These are phyloP conservation scores for Baccha elongata DNA, from an alignment of 2,888 invertebrate species.

Conservation along the genomic window DNA sequence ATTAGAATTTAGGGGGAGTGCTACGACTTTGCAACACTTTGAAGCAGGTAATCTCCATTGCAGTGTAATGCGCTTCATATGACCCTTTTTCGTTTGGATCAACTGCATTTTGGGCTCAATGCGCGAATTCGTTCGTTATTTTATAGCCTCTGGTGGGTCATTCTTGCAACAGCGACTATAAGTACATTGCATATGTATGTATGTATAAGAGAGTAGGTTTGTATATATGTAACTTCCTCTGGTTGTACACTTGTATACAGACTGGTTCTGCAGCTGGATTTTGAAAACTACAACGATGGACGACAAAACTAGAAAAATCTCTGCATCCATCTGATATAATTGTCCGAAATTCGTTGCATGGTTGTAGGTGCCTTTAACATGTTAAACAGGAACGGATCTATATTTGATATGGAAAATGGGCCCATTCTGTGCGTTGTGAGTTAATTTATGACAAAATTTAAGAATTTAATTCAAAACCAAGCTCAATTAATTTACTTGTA, in stretches of 20 bases:
- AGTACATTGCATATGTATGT: not conserved
- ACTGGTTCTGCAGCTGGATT: conserved; percentile 21
- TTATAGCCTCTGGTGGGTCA: conserved; percentile 65
- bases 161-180: conserved; percentile 39
- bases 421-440: too few relatives aligned
- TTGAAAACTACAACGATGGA: conserved; percentile 6
- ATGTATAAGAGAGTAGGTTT: too few relatives aligned
- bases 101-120: conserved; percentile 37
- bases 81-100: conserved; percentile 28
- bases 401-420: too few relatives aligned
- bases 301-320: conserved; percentile 46
- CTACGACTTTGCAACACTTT: conserved; percentile 20
- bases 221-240: not conserved
- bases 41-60: conserved; percentile 68
- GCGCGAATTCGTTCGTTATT: conserved; percentile 65
- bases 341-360: conserved; percentile 51
- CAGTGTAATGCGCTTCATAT: conserved; percentile 50
- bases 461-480: too few relatives aligned
- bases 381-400: conserved; percentile 5
- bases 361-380: not conserved
- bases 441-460: too few relatives aligned
- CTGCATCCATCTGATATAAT: conserved; percentile 58
- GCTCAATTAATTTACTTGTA: too few relatives aligned
- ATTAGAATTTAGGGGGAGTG: conserved; percentile 4
- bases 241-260: not conserved